Evolutionary conservation across 2,888 invertebrate species (phyloP), one percentile per base, ranked within the genome.

Genomic region (Luperina nickerlii): DNA sequence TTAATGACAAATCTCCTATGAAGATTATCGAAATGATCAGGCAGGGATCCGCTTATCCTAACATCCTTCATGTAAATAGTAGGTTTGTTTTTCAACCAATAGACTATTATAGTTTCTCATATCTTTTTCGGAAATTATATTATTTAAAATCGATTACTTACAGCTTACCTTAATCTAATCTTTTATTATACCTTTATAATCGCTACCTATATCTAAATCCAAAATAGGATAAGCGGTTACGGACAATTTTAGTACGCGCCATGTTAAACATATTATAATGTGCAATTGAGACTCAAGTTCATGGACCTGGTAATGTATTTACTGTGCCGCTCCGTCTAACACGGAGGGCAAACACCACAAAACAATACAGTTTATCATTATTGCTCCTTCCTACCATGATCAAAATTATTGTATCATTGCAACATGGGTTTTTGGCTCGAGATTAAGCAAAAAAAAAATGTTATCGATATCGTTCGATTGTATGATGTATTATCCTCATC

Each of bases 221-320:
- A 67, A 51, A 74, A 79, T 65, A 76, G 62, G 62, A 79, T 24
- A 63, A n/a, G 73, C 62, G 67, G 65, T 83, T 70, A 74, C 76
- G 54, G 79, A 74, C 76, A 80, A 69, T 75, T 78, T 89, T 74
- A 81, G 84, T 84, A 83, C 83, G 89, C 85, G 85, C 81, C 82
- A 82, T 82, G 91, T 91, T 94, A 93, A 93, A 93, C 38, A 38
- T 38, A 92, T 94, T 94, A 94, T 88, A 86, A 90, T 83, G 78
- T 85, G 87, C 92, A 78, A 81, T 88, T 81, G 90, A 91, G 91
- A 90, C 89, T 90, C 94, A 95, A 95, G 95, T 95, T 95, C 96
- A 95, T 89, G 93, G 93, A 95, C 94, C 95, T 94, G 90, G 88
- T 93, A 94, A 87, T 90, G 87, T 87, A 83, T 85, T 87, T 85